Evolutionary conservation across 1,140 invertebrate genomes (phyloP).

Genomic region (Rhopalosiphum maidis): DNA sequence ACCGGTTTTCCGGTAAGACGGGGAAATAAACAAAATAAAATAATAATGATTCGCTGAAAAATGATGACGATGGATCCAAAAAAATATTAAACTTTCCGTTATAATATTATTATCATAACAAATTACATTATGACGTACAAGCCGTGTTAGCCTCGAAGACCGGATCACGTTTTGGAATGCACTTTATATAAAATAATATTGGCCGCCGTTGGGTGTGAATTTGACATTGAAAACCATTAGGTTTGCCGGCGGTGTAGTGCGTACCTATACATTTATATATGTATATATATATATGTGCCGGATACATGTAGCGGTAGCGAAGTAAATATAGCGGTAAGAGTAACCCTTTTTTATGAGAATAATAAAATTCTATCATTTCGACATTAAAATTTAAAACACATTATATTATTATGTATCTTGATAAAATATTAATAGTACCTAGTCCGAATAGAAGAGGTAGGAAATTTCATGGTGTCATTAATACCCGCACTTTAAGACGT

Average conservation of each 20-base stretch:
- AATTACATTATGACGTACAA: conserved; percentile 17
- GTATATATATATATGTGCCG: background rate
- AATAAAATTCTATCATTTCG: conserved; percentile 4
- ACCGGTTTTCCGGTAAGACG: background rate
- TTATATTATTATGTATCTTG: conserved; percentile 4
- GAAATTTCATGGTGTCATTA: background rate
- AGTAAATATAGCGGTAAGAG: background rate
- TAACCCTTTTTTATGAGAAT: conserved; percentile 1
- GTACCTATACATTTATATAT: background rate
- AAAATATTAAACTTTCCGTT: background rate
- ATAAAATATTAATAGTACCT: background rate
- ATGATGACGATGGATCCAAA: background rate
- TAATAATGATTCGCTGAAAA: conserved; percentile 17
- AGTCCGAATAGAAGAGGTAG: background rate
- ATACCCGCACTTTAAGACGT: background rate
- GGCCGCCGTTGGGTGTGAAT: conserved; percentile 28
- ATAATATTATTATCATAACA: background rate
- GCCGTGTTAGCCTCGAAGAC: background rate
- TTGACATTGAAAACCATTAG: conserved; percentile 38
- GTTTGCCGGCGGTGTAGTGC: background rate
- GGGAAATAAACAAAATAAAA: background rate
- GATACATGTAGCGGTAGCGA: background rate
- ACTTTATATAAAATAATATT: conserved; percentile 21
- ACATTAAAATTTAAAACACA: conserved; percentile 2
- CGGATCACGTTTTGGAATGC: conserved; percentile 26